Evolutionary conservation across 2,113 vertebrate species (phyloP).

Genomic region (Elephantulus edwardii): DNA sequence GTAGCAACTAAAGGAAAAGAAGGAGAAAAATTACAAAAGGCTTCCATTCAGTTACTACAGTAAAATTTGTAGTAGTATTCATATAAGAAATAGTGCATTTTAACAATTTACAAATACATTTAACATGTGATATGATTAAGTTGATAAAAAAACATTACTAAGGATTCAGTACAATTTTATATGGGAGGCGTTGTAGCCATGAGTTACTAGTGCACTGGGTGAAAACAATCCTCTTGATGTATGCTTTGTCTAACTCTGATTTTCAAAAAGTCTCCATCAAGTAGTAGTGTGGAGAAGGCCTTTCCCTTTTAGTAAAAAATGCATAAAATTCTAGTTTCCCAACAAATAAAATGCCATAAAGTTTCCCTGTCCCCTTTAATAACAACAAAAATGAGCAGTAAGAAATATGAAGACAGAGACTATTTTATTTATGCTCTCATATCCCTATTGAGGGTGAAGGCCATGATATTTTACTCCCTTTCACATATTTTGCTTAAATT

Average conservation of each 20-base stretch:
- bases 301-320: conserved; percentile 2
- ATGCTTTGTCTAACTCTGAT: neutral
- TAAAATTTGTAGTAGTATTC: neutral
- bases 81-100: neutral
- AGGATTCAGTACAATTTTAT: neutral
- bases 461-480: neutral
- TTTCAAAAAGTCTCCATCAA: neutral
- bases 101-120: neutral
- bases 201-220: neutral
- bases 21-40: neutral
- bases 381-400: neutral
- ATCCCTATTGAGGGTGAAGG: neutral
- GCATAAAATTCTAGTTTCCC: neutral
- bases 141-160: neutral
- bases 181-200: neutral
- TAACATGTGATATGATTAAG: neutral
- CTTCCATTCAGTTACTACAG: neutral
- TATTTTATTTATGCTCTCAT: neutral
- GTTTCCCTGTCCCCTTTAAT: neutral
- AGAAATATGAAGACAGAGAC: neutral
- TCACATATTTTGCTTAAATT: neutral
- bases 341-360: conserved; percentile 1
- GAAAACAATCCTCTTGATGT: neutral
- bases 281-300: neutral
- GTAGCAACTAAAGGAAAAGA: neutral